A percentile compares a stretch with the other conserved stretches of the same genome.
Evolutionary conservation across 2,797 vertebrate species (phyloP).

Genomic region (Rhynchotus rufescens): DNA sequence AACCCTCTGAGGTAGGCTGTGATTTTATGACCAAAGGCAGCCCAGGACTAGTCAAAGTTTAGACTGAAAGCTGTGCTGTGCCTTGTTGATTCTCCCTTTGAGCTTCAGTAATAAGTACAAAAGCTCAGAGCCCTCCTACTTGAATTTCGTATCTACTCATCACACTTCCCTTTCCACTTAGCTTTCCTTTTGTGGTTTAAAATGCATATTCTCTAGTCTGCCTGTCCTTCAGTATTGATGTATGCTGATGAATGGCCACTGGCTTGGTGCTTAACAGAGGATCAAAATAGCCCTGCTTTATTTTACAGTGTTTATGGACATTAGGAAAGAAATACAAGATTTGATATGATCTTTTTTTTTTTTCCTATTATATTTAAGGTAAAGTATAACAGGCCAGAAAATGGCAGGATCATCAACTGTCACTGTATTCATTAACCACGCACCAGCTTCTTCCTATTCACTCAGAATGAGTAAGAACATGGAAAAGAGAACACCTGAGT

Average conservation of each 20-base stretch:
- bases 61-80: not conserved
- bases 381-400: not conserved
- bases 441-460: not conserved
- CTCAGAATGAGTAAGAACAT: not conserved
- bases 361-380: not conserved
- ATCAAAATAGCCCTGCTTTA: not conserved
- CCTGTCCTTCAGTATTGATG: not conserved
- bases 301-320: not conserved
- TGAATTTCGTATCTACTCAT: not conserved
- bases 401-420: not conserved
- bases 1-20: not conserved
- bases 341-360: not conserved
- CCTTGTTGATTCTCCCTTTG: not conserved
- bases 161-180: not conserved
- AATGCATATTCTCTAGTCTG: not conserved
- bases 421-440: slow-evolving; percentile 8
- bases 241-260: not conserved
- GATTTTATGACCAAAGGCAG: not conserved
- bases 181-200: slow-evolving; percentile 15
- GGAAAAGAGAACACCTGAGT: not conserved
- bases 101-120: not conserved
- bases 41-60: not conserved
- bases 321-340: not conserved
- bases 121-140: not conserved
- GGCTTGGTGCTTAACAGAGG: not conserved